These are phyloP conservation scores for Amphiprion ocellaris DNA, from an alignment of 2,113 vertebrate genomes.

Conservation along the genomic window DNA sequence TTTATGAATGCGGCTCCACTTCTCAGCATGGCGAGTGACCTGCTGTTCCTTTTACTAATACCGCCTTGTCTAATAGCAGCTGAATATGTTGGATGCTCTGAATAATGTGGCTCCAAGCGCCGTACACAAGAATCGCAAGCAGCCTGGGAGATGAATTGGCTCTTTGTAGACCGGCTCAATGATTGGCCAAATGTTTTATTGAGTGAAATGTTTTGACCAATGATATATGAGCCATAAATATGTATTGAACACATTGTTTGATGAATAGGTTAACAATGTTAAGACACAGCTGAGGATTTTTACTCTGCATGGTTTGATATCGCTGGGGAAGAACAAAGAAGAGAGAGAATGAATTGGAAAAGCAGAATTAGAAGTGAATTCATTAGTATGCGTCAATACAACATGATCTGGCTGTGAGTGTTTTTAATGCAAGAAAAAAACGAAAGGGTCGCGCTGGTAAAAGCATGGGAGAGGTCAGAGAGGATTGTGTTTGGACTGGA, in stretches of 20 bases:
- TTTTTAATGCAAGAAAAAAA: conserved; percentile 15
- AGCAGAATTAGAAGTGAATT: conserved; percentile 46
- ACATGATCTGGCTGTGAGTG: conserved; percentile 15
- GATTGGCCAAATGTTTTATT: conserved; percentile 73
- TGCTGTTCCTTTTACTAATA: conserved; percentile 25
- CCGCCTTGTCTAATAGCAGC: conserved; percentile 51
- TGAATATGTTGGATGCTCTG: conserved; percentile 51
- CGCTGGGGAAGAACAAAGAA: conserved; percentile 12
- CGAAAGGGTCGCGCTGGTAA: background rate
- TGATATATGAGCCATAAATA: conserved; percentile 76
- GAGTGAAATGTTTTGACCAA: conserved; percentile 67
- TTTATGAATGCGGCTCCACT: conserved; percentile 9
- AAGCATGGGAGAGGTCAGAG: conserved; percentile 26
- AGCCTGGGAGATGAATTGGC: conserved; percentile 59
- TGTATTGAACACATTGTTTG: conserved; percentile 63
- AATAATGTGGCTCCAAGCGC: conserved; percentile 69
- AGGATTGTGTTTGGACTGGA: conserved; percentile 38
- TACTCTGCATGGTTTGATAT: conserved; percentile 23
- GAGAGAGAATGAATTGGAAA: conserved; percentile 29
- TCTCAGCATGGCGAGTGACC: conserved; percentile 31
- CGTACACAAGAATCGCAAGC: conserved; percentile 42
- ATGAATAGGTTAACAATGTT: conserved; percentile 63
- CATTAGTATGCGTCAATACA: conserved; percentile 35
- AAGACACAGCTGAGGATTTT: conserved; percentile 39
- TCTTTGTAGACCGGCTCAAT: conserved; percentile 59